These are phyloP conservation scores for Champsocephalus gunnari DNA, from an alignment of 2,797 vertebrate genomes.

Conservation along the genomic window DNA sequence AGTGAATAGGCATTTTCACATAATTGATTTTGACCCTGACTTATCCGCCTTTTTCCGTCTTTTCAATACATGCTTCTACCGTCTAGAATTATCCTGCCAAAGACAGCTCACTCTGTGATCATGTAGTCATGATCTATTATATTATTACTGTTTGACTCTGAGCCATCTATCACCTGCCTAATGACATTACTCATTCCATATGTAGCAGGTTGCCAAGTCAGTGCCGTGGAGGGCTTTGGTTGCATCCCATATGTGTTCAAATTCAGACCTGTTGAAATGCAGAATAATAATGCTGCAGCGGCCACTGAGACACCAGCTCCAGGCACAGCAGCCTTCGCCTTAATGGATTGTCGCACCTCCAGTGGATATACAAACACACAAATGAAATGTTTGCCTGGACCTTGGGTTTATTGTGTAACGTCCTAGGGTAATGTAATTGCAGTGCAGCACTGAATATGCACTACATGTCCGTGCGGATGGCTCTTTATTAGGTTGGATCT, in stretches of 20 bases:
- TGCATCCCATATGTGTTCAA: constrained; percentile 45
- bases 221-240: constrained; percentile 38
- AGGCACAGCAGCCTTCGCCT: constrained; percentile 22
- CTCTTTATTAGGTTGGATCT: constrained; percentile 47
- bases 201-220: constrained; percentile 43
- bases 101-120: constrained; percentile 44
- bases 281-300: constrained; percentile 35
- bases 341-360: constrained; percentile 51
- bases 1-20: constrained; percentile 7
- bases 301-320: constrained; percentile 31
- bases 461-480: constrained; percentile 40
- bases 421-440: constrained; percentile 43
- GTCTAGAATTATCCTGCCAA: constrained; percentile 36
- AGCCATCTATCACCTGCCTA: constrained; percentile 65
- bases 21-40: background rate
- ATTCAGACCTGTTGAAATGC: constrained; percentile 46
- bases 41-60: background rate
- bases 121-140: constrained; percentile 68
- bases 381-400: constrained; percentile 60
- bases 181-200: constrained; percentile 68
- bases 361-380: constrained; percentile 56
- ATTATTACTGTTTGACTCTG: constrained; percentile 56
- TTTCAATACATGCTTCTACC: background rate
- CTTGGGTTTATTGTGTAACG: constrained; percentile 13
- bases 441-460: constrained; percentile 11